These are phyloP conservation scores for Dynastes grantii DNA, from an alignment of 2,888 invertebrate species.

Conservation along the genomic window DNA sequence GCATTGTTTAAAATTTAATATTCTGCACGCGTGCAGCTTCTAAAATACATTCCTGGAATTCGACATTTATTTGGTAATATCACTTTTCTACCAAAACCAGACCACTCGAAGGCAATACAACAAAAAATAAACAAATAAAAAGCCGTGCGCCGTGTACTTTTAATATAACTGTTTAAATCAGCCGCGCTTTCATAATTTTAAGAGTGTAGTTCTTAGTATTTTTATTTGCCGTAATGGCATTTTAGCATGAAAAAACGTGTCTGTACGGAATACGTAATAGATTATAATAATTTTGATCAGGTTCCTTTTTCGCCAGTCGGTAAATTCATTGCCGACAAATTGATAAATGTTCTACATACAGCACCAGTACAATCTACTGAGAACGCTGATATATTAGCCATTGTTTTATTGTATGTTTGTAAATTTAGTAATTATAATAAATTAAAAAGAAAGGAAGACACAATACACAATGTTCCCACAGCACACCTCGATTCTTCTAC, in stretches of 20 bases:
- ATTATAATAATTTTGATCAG: constrained; percentile 26
- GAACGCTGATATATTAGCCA: too few species aligned
- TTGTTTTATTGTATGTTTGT: neutral
- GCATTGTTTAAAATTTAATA: constrained; percentile 71
- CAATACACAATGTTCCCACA: too few species aligned
- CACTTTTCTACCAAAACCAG: constrained; percentile 53
- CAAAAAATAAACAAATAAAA: constrained; percentile 41
- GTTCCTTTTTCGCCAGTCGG: constrained; percentile 2
- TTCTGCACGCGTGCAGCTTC: constrained; percentile 68
- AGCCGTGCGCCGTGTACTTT: constrained; percentile 31
- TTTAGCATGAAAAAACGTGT: constrained; percentile 35
- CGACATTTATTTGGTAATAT: constrained; percentile 58
- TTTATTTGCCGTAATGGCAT: constrained; percentile 21
- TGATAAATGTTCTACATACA: neutral
- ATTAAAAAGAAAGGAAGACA: too few species aligned
- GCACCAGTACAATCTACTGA: too few species aligned
- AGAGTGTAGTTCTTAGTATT: constrained; percentile 21
- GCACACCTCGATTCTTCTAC: too few species aligned
- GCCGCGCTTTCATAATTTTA: constrained; percentile 32
- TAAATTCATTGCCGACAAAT: neutral
- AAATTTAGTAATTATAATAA: neutral
- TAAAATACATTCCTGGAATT: constrained; percentile 64
- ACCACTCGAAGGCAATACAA: constrained; percentile 42
- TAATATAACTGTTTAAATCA: constrained; percentile 46
- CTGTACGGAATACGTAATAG: constrained; percentile 24